A percentile compares a stretch with the other conserved stretches of the same genome.
Conservation (phyloP, 2,113 vertebrate species). For the Morone saxatilis region DNA sequence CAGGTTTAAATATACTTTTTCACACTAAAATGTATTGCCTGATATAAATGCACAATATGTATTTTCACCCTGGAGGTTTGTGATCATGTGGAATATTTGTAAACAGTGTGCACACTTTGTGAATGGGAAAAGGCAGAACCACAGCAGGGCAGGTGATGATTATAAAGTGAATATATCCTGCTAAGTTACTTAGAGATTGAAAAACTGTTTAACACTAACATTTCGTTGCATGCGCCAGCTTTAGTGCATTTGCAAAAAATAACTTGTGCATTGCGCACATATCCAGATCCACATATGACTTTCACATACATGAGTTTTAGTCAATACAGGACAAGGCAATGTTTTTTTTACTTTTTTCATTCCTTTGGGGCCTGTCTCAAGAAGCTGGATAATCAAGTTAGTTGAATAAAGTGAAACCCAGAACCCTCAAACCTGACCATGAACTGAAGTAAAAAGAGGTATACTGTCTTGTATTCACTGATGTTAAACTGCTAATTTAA, state of each 20-base stretch:
- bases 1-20: conserved; percentile 45
- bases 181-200: not conserved
- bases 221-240: not conserved
- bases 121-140: not conserved
- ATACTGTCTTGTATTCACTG: conserved; percentile 6
- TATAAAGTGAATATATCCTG: not conserved
- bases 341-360: not conserved
- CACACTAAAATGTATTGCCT: conserved; percentile 15
- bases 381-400: conserved; percentile 31
- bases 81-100: conserved; percentile 22
- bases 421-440: conserved; percentile 21
- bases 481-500: conserved; percentile 61
- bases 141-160: conserved; percentile 4
- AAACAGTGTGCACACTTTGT: not conserved
- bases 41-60: conserved; percentile 12
- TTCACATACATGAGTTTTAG: not conserved
- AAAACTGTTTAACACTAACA: not conserved
- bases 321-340: not conserved
- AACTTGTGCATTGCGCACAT: not conserved
- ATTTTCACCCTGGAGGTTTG: conserved; percentile 32
- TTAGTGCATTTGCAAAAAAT: not conserved
- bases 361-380: not conserved
- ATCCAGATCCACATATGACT: not conserved
- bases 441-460: conserved; percentile 20
- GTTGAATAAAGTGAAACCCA: conserved; percentile 27